phyloP scores from a whole-genome alignment of 1,140 invertebrate species.

The Pachyrhynchus sulphureomaculatus region DNA sequence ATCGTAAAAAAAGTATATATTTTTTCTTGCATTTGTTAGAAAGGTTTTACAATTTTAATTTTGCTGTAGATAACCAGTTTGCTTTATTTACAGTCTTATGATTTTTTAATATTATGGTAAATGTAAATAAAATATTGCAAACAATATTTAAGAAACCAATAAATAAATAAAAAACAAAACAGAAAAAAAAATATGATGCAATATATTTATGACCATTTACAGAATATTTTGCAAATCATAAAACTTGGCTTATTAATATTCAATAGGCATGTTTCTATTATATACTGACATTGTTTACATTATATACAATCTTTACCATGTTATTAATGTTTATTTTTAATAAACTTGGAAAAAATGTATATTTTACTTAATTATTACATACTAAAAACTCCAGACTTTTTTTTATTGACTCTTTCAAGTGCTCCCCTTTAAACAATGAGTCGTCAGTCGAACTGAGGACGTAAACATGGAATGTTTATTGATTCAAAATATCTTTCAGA shows the following conservation, averaged over 20 bases:
- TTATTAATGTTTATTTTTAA: conserved; percentile 14
- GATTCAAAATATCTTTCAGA: too few species aligned
- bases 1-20: conserved; percentile 11
- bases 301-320: neutral
- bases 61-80: conserved; percentile 1
- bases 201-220: neutral
- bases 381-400: too few species aligned
- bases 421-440: too few species aligned
- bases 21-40: neutral
- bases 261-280: neutral
- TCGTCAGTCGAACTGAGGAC: too few species aligned
- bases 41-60: too few species aligned
- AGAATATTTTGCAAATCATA: neutral
- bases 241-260: neutral
- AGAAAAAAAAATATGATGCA: neutral
- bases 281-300: neutral
- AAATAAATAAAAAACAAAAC: neutral
- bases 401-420: too few species aligned
- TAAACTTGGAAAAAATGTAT: neutral
- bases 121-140: conserved; percentile 1
- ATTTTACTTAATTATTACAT: too few species aligned
- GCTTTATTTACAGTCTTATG: neutral
- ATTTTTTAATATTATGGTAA: conserved; percentile 7
- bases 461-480: too few species aligned
- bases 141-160: neutral